These are phyloP conservation scores for Polydesmus complanatus DNA, from an alignment of 2,888 invertebrate genomes.

Conservation along the genomic window DNA sequence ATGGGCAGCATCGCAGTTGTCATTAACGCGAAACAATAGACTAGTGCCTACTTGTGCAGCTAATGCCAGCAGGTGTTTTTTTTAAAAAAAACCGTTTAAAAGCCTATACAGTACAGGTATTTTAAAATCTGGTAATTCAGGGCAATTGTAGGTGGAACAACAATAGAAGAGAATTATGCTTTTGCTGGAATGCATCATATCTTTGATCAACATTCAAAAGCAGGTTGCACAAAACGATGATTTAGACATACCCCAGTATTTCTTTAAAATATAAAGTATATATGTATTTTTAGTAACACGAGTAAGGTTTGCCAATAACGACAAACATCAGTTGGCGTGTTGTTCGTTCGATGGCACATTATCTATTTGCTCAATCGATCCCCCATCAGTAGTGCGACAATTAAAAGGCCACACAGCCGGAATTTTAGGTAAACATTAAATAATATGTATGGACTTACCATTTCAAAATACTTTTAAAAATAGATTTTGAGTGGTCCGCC, in stretches of 20 bases:
- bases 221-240: constrained; percentile 25
- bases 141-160: constrained; percentile 45
- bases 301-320: constrained; percentile 72
- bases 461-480: constrained; percentile 23
- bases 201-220: constrained; percentile 58
- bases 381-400: constrained; percentile 48
- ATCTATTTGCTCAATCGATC: constrained; percentile 63
- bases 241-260: not conserved
- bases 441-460: not conserved
- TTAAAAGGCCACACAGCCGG: constrained; percentile 61
- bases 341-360: constrained; percentile 63
- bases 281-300: constrained; percentile 44
- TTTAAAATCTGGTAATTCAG: too few species aligned
- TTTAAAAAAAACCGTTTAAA: too few species aligned
- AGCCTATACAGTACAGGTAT: too few species aligned
- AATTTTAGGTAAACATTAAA: constrained; percentile 47
- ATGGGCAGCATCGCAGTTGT: not conserved
- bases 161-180: constrained; percentile 68
- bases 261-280: too few species aligned
- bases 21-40: not conserved
- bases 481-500: constrained; percentile 69
- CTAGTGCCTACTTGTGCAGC: not conserved
- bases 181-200: constrained; percentile 78
- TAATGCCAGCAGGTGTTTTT: not conserved
- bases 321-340: constrained; percentile 61